A percentile compares a stretch with the other conserved stretches of the same genome.
Evolutionary conservation across 2,113 vertebrate species (phyloP).

Genomic region (Maccullochella peelii): DNA sequence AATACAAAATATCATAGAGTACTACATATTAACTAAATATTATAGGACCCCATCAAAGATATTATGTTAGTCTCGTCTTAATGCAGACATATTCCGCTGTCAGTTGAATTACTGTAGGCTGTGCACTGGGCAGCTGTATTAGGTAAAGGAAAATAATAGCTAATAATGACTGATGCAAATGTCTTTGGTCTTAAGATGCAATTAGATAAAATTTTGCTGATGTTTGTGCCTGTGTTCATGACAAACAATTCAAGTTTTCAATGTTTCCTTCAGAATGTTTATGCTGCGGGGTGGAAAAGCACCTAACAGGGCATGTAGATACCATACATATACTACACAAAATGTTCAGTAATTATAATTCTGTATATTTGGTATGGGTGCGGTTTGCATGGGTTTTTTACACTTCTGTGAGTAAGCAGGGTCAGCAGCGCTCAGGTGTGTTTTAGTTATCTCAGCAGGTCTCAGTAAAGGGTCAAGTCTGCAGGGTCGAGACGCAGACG

Average conservation of each 20-base stretch:
- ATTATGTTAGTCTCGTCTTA: not conserved
- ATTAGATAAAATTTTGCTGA: not conserved
- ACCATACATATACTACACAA: not conserved
- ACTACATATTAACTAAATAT: not conserved
- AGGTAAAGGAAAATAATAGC: no score
- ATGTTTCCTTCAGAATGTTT: not conserved
- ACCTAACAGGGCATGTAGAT: not conserved
- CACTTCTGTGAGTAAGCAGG: not conserved
- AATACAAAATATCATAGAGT: not conserved
- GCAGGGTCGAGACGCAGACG: not conserved
- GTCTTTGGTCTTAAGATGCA: not conserved
- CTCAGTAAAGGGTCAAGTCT: slow-evolving; percentile 2
- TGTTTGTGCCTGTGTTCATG: not conserved
- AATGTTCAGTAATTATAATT: not conserved
- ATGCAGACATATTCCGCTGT: not conserved
- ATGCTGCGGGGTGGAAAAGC: not conserved
- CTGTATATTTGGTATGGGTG: not conserved
- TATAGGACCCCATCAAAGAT: not conserved
- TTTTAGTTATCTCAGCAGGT: slow-evolving; percentile 1
- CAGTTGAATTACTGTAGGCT: not conserved
- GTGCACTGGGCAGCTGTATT: not conserved
- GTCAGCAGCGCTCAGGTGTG: not conserved
- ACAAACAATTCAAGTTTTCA: not conserved
- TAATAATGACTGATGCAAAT: no score
- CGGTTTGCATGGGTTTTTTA: not conserved